Conservation (phyloP, 2,888 invertebrate species). For the Platycheirus albimanus region DNA sequence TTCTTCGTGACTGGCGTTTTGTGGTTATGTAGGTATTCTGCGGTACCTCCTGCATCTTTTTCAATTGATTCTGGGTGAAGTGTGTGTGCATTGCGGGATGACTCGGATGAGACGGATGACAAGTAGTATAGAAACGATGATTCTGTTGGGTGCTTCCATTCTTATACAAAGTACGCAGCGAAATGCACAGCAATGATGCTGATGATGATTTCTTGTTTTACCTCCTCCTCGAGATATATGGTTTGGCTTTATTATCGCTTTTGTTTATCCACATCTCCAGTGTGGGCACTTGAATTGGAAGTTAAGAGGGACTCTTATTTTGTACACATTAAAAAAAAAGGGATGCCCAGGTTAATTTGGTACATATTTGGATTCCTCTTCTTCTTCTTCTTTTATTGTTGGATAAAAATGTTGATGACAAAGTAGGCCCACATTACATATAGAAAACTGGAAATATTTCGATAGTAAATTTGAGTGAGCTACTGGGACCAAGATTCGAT, state of each 20-base stretch:
- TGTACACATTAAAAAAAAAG: not conserved
- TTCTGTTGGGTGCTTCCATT: constrained; percentile 7
- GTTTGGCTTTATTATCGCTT: constrained; percentile 72
- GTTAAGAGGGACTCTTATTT: constrained; percentile 40
- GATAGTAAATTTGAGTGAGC: no score
- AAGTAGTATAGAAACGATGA: constrained; percentile 1
- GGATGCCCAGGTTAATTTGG: constrained; percentile 67
- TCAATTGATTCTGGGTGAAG: constrained; percentile 67
- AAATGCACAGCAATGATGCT: constrained; percentile 7
- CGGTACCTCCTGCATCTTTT: constrained; percentile 22
- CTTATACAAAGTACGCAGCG: constrained; percentile 30
- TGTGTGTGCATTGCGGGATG: constrained; percentile 52
- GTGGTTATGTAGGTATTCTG: constrained; percentile 30
- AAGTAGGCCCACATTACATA: no score
- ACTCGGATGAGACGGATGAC: constrained; percentile 30
- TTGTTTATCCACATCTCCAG: constrained; percentile 73
- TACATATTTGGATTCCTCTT: constrained; percentile 28
- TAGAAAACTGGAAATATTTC: no score
- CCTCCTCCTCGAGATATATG: constrained; percentile 40
- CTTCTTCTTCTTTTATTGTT: not conserved
- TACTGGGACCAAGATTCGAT: no score
- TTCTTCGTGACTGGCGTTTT: constrained; percentile 73
- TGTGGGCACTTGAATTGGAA: constrained; percentile 65
- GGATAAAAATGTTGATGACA: no score
- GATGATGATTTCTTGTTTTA: constrained; percentile 72